phyloP scores from a whole-genome alignment of 2,888 invertebrate species.

The Liposcelis brunnea region DNA sequence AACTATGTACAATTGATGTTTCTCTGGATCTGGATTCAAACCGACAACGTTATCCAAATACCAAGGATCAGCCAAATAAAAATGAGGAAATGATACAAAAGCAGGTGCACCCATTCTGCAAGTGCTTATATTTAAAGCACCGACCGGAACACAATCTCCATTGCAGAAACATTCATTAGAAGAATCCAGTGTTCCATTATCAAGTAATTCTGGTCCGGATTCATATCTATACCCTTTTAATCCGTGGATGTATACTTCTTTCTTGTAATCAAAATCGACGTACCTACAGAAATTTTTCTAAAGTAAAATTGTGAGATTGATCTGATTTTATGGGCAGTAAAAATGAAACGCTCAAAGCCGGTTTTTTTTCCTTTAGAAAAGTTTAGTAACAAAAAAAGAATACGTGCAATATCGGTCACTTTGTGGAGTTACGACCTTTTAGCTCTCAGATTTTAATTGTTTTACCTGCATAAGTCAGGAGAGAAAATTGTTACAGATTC shows the following conservation, averaged over 20 bases:
- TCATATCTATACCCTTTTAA: conserved; percentile 35
- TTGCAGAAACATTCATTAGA: conserved; percentile 51
- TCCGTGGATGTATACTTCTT: conserved; percentile 23
- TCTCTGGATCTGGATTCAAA: conserved; percentile 23
- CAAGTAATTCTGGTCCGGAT: conserved; percentile 47
- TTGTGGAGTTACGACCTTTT: too few relatives aligned
- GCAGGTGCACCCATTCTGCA: conserved; percentile 27
- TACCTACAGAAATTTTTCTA: conserved; percentile 12
- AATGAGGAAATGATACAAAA: conserved; percentile 30
- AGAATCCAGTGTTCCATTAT: conserved; percentile 45
- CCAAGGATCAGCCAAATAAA: conserved; percentile 25
- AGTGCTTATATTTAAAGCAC: conserved; percentile 21
- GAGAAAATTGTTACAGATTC: conserved; percentile 47
- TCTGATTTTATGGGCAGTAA: neutral
- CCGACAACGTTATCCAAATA: conserved; percentile 25
- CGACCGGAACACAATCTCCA: conserved; percentile 18
- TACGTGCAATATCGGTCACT: too few relatives aligned
- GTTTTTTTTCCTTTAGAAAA: too few relatives aligned
- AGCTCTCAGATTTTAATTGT: too few relatives aligned
- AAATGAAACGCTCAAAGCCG: too few relatives aligned
- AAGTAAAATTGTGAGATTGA: conserved; percentile 1
- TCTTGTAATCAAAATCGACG: conserved; percentile 12
- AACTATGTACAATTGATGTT: conserved; percentile 29
- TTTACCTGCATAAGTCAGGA: conserved; percentile 62
- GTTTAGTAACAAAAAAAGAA: too few relatives aligned